phyloP scores from a whole-genome alignment of 1,140 invertebrate genomes.

The Propsilocerus akamusi region DNA sequence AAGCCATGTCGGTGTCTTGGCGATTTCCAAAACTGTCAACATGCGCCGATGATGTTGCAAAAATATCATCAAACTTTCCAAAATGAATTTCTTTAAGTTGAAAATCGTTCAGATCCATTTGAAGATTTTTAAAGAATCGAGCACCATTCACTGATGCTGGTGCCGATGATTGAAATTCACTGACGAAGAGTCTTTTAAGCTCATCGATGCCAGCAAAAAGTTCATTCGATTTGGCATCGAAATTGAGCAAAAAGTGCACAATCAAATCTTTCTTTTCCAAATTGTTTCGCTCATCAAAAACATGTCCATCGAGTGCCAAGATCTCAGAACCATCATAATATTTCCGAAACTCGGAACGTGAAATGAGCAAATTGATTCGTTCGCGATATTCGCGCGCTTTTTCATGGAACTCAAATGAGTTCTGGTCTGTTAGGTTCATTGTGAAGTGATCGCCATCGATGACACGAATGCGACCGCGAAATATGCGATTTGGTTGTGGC shows the following conservation, averaged over 20 bases:
- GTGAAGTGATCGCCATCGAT: conserved; percentile 41
- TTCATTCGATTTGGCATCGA: conserved; percentile 37
- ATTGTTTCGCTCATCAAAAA: conserved; percentile 23
- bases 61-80: conserved; percentile 18
- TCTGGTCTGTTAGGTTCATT: conserved; percentile 41
- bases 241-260: conserved; percentile 51
- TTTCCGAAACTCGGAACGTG: conserved; percentile 38
- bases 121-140: conserved; percentile 37
- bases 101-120: conserved; percentile 42
- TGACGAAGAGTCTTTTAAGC: conserved; percentile 26
- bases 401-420: conserved; percentile 39
- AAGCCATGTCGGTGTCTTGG: conserved; percentile 16
- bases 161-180: conserved; percentile 28
- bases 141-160: conserved; percentile 25
- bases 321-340: conserved; percentile 22
- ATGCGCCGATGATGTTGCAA: conserved; percentile 19
- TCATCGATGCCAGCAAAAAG: conserved; percentile 28
- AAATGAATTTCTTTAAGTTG: conserved; percentile 35
- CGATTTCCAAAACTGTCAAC: conserved; percentile 12
- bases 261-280: conserved; percentile 40
- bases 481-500: conserved; percentile 53
- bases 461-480: conserved; percentile 56
- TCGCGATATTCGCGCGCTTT: conserved; percentile 53
- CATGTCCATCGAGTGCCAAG: conserved; percentile 49
- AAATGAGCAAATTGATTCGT: conserved; percentile 52